These are phyloP conservation scores for Hippocampus comes DNA, from an alignment of 2,113 vertebrate genomes.

Conservation along the genomic window DNA sequence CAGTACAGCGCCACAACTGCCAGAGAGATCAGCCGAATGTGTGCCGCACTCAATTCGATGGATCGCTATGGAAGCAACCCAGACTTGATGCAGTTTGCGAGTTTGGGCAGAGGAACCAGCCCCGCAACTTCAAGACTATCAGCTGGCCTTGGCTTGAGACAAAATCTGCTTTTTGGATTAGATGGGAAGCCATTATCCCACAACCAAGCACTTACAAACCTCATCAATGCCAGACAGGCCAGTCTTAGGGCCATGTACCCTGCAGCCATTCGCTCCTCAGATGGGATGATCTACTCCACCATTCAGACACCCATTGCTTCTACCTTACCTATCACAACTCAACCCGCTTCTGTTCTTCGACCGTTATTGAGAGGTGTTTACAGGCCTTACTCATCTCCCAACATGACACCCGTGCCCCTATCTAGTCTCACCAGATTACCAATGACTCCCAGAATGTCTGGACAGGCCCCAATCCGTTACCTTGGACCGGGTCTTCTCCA, in stretches of 20 bases:
- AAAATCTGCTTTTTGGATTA: constrained; percentile 79
- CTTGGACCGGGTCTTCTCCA: constrained; percentile 73
- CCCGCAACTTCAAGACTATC: constrained; percentile 69
- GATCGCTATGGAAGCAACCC: constrained; percentile 84
- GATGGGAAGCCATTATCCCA: constrained; percentile 77
- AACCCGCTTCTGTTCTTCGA: constrained; percentile 84
- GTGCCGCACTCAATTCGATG: constrained; percentile 95
- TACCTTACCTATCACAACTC: constrained; percentile 95
- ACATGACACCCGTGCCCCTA: constrained; percentile 83
- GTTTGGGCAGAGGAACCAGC: constrained; percentile 64
- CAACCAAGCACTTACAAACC: constrained; percentile 79
- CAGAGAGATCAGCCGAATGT: constrained; percentile 97
- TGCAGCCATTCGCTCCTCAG: constrained; percentile 83
- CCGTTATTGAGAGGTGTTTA: constrained; percentile 87
- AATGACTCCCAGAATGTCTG: constrained; percentile 76
- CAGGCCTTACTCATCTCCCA: constrained; percentile 77
- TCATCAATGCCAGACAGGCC: constrained; percentile 79
- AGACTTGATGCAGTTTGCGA: constrained; percentile 81
- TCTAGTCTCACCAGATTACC: constrained; percentile 85
- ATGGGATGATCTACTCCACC: constrained; percentile 99
- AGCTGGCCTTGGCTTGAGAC: constrained; percentile 79
- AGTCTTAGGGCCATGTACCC: constrained; percentile 86
- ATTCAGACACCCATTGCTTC: constrained; percentile 97
- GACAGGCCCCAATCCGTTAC: constrained; percentile 77
- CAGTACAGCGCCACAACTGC: constrained; percentile 97